Conservation (phyloP, 2,888 invertebrate species). For the Plutella xylostella region DNA sequence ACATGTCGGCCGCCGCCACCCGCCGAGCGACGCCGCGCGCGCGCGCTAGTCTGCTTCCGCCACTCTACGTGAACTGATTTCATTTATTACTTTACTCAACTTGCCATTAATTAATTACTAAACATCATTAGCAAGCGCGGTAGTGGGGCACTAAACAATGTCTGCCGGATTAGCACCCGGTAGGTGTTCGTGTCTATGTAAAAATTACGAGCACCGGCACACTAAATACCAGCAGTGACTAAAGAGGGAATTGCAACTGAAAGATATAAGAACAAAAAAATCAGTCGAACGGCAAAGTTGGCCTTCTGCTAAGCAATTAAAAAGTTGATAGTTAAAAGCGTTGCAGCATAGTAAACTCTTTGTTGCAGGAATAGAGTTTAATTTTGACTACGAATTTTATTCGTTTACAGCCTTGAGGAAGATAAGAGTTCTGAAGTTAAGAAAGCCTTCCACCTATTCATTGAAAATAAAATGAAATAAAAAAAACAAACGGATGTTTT, state of each 20-base stretch:
- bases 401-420: slow-evolving; percentile 41
- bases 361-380: slow-evolving; percentile 33
- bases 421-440: slow-evolving; percentile 56
- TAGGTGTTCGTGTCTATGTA: too few species aligned
- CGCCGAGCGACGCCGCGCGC: too few species aligned
- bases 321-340: slow-evolving; percentile 38
- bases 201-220: too few species aligned
- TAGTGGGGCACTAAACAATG: too few species aligned
- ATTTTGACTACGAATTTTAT: slow-evolving; percentile 27
- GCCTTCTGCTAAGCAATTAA: slow-evolving; percentile 51
- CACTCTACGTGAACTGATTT: neutral
- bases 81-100: too few species aligned
- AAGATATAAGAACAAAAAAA: slow-evolving; percentile 25
- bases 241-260: slow-evolving; percentile 22
- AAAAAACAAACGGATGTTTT: slow-evolving; percentile 62
- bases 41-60: too few species aligned
- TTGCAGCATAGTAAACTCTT: slow-evolving; percentile 29
- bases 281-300: slow-evolving; percentile 32
- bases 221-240: slow-evolving; percentile 18
- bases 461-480: slow-evolving; percentile 59
- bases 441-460: slow-evolving; percentile 60
- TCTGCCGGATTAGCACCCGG: too few species aligned
- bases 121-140: too few species aligned
- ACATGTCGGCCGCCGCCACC: neutral
- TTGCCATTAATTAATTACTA: too few species aligned